These are phyloP conservation scores for Crypturellus tataupa DNA, from an alignment of 2,797 vertebrate species.

Conservation along the genomic window DNA sequence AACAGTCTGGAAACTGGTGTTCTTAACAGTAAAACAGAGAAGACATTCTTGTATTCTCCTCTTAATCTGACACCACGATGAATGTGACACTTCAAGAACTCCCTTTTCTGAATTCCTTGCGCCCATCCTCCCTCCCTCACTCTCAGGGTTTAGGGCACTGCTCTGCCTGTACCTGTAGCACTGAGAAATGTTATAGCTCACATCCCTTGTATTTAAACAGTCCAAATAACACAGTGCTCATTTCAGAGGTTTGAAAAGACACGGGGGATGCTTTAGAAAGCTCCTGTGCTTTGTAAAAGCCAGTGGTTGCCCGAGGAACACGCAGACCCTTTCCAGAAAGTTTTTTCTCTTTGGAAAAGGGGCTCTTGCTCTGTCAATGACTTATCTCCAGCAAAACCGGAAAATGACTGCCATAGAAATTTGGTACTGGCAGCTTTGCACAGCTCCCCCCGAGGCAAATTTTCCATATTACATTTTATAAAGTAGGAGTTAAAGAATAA, in stretches of 20 bases:
- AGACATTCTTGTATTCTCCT: rapidly evolving
- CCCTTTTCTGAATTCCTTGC: neutral
- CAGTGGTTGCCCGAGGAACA: neutral
- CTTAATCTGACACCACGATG: neutral
- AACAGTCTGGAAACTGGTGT: neutral
- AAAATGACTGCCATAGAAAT: neutral
- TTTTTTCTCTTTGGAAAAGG: neutral
- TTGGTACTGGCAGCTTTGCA: neutral
- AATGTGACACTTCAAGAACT: neutral
- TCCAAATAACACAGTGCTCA: rapidly evolving
- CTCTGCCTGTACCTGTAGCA: neutral
- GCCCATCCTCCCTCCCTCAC: neutral
- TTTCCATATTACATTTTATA: constrained; percentile 22
- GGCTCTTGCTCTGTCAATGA: neutral
- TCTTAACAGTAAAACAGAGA: neutral
- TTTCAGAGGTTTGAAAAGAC: neutral
- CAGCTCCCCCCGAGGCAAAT: neutral
- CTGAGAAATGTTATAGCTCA: neutral
- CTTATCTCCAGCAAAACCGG: neutral
- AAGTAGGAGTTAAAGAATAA: constrained; percentile 20
- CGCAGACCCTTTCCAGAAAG: neutral
- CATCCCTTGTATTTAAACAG: neutral
- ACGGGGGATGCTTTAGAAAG: neutral
- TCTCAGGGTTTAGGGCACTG: neutral
- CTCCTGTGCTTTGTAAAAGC: neutral